Percentiles rank a stretch among this genome's conserved stretches.
phyloP scores from a whole-genome alignment of 1,140 invertebrate genomes.

The Pseudomyrmex gracilis region DNA sequence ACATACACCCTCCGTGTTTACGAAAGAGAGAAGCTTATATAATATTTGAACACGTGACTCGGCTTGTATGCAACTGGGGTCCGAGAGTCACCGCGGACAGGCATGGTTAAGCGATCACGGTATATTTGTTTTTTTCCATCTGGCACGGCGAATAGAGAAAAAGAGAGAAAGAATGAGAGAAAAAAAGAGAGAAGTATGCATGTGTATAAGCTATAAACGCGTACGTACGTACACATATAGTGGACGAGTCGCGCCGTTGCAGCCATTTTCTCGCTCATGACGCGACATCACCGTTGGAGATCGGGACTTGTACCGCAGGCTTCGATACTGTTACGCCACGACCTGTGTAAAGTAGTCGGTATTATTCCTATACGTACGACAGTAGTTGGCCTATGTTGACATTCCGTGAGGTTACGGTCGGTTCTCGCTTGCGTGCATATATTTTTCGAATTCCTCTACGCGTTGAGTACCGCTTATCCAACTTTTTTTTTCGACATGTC shows the following conservation, averaged over 20 bases:
- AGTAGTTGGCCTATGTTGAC: constrained; percentile 68
- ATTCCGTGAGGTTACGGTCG: constrained; percentile 61
- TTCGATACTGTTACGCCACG: constrained; percentile 62
- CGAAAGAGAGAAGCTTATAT: constrained; percentile 38
- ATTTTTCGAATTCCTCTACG: constrained; percentile 43
- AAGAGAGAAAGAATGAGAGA: too few species aligned
- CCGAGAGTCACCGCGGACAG: constrained; percentile 63
- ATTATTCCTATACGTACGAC: constrained; percentile 69
- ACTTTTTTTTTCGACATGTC: not conserved
- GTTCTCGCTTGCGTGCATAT: constrained; percentile 12
- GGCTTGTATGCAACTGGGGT: not conserved
- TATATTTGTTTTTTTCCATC: constrained; percentile 72
- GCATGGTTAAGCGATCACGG: constrained; percentile 70
- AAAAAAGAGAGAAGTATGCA: too few species aligned
- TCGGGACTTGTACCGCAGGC: constrained; percentile 21
- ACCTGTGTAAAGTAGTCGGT: constrained; percentile 66
- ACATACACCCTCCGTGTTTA: constrained; percentile 30
- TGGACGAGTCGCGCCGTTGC: constrained; percentile 6
- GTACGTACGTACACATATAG: constrained; percentile 47
- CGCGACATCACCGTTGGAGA: constrained; percentile 55
- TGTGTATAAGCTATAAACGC: not conserved
- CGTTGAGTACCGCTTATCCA: not conserved
- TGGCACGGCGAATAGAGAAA: constrained; percentile 54
- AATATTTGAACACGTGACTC: constrained; percentile 72
- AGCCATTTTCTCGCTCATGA: constrained; percentile 58